Conservation (phyloP, 1,140 invertebrate genomes). For the Leptopilina clavipes region DNA sequence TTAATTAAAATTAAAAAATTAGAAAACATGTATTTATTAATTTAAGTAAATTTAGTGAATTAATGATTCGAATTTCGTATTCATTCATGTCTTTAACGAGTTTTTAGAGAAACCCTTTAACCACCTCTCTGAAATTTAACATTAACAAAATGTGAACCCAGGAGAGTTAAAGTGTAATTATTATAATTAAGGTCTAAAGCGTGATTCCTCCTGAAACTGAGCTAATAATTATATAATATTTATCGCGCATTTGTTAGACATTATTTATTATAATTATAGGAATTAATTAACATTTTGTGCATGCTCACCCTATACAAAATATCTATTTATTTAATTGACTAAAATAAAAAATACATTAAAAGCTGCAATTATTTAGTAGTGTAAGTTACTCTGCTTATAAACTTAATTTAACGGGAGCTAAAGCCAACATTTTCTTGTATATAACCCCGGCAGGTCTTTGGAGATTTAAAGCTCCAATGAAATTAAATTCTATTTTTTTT, state of each 20-base stretch:
- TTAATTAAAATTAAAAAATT: no score
- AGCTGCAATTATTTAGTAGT: background rate
- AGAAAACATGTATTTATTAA: no score
- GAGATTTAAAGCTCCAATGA: background rate
- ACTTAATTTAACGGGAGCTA: slow-evolving; percentile 12
- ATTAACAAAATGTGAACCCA: background rate
- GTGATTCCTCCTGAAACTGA: background rate
- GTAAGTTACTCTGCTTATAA: background rate
- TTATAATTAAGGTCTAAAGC: background rate
- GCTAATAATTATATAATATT: background rate
- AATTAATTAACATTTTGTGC: slow-evolving; percentile 1
- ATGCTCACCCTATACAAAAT: no score
- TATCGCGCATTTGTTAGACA: background rate
- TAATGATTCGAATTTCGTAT: no score
- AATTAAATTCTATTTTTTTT: background rate
- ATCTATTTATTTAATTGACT: no score
- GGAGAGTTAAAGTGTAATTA: background rate
- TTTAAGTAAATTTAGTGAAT: no score
- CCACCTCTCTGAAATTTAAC: background rate
- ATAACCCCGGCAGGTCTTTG: background rate
- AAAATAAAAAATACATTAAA: background rate
- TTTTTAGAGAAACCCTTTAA: no score
- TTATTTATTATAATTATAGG: slow-evolving; percentile 1
- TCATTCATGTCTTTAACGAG: no score
- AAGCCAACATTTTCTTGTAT: slow-evolving; percentile 4